Evolutionary conservation across 2,113 vertebrate genomes (phyloP).

Genomic region (Microtus oregoni): DNA sequence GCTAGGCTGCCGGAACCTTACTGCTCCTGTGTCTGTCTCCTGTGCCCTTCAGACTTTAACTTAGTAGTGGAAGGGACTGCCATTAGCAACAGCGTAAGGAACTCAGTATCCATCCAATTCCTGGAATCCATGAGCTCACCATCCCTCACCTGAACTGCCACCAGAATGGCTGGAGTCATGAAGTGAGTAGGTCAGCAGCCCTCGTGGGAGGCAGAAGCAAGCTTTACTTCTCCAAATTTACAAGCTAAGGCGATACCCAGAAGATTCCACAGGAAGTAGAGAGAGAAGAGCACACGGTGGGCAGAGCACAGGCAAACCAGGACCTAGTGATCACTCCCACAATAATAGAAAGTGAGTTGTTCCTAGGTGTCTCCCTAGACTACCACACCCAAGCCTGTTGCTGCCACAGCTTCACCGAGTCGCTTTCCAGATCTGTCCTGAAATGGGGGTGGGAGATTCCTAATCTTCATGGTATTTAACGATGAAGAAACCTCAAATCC

Average conservation of each 20-base stretch:
- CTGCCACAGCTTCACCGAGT: background rate
- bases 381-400: background rate
- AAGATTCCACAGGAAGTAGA: background rate
- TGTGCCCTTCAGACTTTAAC: background rate
- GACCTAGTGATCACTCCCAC: background rate
- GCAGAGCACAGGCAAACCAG: background rate
- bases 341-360: background rate
- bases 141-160: background rate
- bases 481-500: background rate
- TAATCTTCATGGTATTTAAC: background rate
- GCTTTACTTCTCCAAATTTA: constrained; percentile 35
- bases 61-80: background rate
- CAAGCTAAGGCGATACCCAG: background rate
- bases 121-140: background rate
- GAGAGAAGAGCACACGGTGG: background rate
- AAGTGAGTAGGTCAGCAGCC: background rate
- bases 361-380: background rate
- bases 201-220: background rate
- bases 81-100: background rate
- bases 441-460: background rate
- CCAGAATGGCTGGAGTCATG: background rate
- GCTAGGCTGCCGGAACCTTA: background rate
- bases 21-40: background rate
- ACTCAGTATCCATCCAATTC: background rate
- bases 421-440: background rate